These are phyloP conservation scores for Holothuria scabra DNA, from an alignment of 53 echinoderm and acorn worm species.

Conservation along the genomic window DNA sequence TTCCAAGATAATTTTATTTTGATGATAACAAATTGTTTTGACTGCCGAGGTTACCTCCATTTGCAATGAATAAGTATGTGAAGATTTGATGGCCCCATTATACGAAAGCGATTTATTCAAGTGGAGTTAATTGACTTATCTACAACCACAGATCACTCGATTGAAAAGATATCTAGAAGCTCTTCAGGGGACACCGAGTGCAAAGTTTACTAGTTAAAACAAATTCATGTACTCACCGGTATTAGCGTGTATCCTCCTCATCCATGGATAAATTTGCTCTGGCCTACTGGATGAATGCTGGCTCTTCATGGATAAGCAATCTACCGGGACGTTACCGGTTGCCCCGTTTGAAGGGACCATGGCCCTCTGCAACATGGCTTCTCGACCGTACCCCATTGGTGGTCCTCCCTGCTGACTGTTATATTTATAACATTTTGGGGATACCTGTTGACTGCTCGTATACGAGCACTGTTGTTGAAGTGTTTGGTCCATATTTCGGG, in stretches of 20 bases:
- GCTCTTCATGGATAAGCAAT: constrained; percentile 57
- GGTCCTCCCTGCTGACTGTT: constrained; percentile 33
- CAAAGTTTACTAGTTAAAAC: background rate
- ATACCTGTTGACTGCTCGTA: constrained; percentile 32
- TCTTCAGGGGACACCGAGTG: background rate
- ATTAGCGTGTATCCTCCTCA: constrained; percentile 92
- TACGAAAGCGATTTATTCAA: no score
- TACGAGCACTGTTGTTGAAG: constrained; percentile 45
- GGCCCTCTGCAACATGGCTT: constrained; percentile 41
- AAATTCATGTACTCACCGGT: constrained; percentile 65
- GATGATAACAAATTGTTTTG: no score
- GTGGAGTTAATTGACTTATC: no score
- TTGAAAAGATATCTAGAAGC: no score
- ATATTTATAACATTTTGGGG: constrained; percentile 42
- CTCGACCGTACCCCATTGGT: constrained; percentile 41
- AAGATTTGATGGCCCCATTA: no score
- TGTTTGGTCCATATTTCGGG: constrained; percentile 20
- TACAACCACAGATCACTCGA: no score
- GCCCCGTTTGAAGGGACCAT: constrained; percentile 44
- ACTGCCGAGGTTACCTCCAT: no score
- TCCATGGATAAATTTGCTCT: constrained; percentile 98
- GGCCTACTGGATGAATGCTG: constrained; percentile 64
- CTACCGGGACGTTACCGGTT: constrained; percentile 26
- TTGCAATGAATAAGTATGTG: no score
- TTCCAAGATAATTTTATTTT: no score